Base-by-base conservation (phyloP, 1,140 invertebrate genomes). In the Leptinotarsa defecta region DNA sequence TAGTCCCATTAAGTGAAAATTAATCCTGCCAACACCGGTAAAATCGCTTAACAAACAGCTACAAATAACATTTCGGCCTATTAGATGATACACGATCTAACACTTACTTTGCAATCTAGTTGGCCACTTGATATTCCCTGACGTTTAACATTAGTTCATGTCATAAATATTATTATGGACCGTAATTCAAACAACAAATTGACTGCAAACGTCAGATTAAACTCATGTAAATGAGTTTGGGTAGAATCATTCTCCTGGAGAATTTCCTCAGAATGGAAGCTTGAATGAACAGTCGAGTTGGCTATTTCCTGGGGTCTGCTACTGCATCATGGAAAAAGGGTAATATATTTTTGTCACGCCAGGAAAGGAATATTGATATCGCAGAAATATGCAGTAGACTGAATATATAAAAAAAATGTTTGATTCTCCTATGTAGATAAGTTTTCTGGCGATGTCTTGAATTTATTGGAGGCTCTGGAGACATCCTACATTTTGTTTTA, bases 101-200 rank as follows among this genome's bases (percentile, higher is more conserved):
- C 62, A 73, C 71, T 73, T 72, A 72, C 70, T 72, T 72, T 48
- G 70, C 71, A 73, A 73, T 73, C 71, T 65, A 43, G 61, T 34
- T 24, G 71, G 71, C 57, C 62, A 73, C 52, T 73, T 64, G 61
- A 73, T 73, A 73, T 73, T 73, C 71, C 63, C 71, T 48, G 71
- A 73, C 57, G 71, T 73, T 73, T 65, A 73, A 73, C 71, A 73
- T 73, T 65, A 73, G 62, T 73, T 73, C 62, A 48, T 65, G 71
- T 73, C 71, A 73, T 73, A 73, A 73, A 65, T 73, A 73, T 73
- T 65, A 62, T 65, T 65, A 65, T 64, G 71, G 70, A 62, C 70
- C 70, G 70, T 72, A 72, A 72, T 72, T 72, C 70, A 72, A 72
- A 72, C 70, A 72, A 72, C 70, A 72, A 72, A 72, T 72, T 72